Percentiles rank a stretch among this genome's conserved stretches.
phyloP scores from a whole-genome alignment of 2,888 invertebrate species.

The Tenthredo livida region DNA sequence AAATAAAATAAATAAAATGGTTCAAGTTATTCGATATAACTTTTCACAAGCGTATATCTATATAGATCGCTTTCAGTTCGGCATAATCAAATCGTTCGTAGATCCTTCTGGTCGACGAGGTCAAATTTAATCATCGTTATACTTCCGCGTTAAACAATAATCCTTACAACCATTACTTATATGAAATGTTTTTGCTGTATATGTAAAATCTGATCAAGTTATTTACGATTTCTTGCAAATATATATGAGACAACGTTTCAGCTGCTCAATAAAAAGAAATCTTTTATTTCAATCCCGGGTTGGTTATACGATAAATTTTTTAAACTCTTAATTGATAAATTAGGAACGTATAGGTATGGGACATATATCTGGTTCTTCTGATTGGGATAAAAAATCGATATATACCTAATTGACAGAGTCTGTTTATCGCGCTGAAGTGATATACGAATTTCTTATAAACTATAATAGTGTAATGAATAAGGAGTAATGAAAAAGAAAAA shows the following conservation, averaged over 20 bases:
- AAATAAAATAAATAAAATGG: background rate
- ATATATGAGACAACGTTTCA: too few species aligned
- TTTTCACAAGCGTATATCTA: conserved; percentile 30
- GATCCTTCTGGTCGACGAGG: background rate
- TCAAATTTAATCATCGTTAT: background rate
- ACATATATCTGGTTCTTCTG: background rate
- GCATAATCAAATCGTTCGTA: background rate
- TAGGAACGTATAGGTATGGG: background rate
- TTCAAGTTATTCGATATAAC: conserved; percentile 3
- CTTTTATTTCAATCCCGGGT: too few species aligned
- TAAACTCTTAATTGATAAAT: background rate
- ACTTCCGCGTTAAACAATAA: background rate
- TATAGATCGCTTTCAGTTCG: background rate
- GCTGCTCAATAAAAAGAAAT: too few species aligned
- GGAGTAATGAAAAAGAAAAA: background rate
- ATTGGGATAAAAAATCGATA: background rate
- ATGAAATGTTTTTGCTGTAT: too few species aligned
- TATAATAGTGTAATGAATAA: background rate
- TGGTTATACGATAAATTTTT: background rate
- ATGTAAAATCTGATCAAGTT: too few species aligned
- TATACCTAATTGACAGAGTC: background rate
- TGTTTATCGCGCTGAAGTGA: background rate
- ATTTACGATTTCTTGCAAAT: too few species aligned
- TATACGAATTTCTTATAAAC: background rate
- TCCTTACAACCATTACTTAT: background rate